Evolutionary conservation across 1,140 invertebrate species (phyloP), one percentile per base, ranked within the genome.

Genomic region (Piezodorus guildinii): DNA sequence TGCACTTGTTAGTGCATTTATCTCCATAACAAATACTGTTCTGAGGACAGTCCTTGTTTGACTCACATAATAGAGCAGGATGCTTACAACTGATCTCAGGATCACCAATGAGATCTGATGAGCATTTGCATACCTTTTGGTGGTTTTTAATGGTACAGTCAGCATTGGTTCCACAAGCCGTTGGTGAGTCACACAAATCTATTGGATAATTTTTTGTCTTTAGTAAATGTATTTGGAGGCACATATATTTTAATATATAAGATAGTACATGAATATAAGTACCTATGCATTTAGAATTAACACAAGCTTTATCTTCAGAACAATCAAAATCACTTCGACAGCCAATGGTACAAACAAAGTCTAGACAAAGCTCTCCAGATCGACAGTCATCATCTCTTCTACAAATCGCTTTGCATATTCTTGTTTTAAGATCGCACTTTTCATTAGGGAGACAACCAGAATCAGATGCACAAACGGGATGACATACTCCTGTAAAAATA

Each of bases 111-210:
- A 94, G 77, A 17, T 81, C 80, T 52, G 78, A 66, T 3, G 84
- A 83, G 75, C 91, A 95, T 30, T 72, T 77, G 71, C 91, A 95
- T 64, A 81, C 72, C 65, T 85, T 85, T 51, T 78, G 75, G 73
- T 94, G 90, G 71, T 85, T 80, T 62, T 78, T 72, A 2, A 85
- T 79, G 34, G 73, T 72, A 70, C 91, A 94, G 25, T 81, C 68
- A 2, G 90, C 85, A 73, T 94, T 94, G 6, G 83, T 87, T 23
- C 90, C 90, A 73, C 90, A 94, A n/a, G 85, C 81, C n/a, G 83
- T 85, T 12, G 85, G 80, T 52, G 85, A 78, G 1, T 76, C 74
- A 69, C 90, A 93, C 5, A 84, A 79, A 78, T 91, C 83, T 68
- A 61, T 15, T 67, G 8, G 17, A 49, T 3, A 49, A n/a, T 19